Conservation (phyloP, 2,113 vertebrate genomes). For the Caranx ignobilis region DNA sequence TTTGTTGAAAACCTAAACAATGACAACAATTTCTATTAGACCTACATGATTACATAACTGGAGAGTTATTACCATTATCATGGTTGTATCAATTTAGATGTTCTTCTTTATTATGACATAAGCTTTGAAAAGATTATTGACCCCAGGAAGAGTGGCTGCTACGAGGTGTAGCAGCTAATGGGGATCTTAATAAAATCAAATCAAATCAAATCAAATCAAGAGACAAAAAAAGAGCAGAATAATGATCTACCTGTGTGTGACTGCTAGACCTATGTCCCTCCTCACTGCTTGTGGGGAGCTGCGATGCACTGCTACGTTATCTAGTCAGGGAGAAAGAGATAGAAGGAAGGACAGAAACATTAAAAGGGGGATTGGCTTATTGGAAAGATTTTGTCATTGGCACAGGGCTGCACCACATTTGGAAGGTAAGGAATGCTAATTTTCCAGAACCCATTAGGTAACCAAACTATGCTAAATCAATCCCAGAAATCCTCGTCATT, state of each 20-base stretch:
- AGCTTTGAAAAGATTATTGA: neutral
- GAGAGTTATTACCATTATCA: neutral
- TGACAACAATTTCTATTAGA: conserved; percentile 1
- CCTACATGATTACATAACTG: neutral
- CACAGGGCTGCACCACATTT: neutral
- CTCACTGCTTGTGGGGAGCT: conserved; percentile 93
- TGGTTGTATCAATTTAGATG: neutral
- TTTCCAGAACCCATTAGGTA: neutral
- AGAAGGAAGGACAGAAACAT: neutral
- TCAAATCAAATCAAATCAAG: no score
- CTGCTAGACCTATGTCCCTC: conserved; percentile 94
- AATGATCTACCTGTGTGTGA: conserved; percentile 91
- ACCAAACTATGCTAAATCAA: neutral
- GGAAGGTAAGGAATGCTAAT: neutral
- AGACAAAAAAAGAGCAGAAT: no score
- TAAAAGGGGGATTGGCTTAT: neutral
- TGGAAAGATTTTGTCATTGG: neutral
- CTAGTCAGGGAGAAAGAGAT: conserved; percentile 64
- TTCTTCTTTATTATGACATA: neutral
- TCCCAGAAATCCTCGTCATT: neutral
- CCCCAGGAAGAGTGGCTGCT: no score
- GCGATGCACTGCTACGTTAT: conserved; percentile 87
- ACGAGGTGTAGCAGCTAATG: no score
- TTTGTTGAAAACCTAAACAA: conserved; percentile 94
- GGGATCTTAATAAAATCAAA: no score